Evolutionary conservation across 2,797 vertebrate species (phyloP).

Genomic region (Sebastes diploproa): DNA sequence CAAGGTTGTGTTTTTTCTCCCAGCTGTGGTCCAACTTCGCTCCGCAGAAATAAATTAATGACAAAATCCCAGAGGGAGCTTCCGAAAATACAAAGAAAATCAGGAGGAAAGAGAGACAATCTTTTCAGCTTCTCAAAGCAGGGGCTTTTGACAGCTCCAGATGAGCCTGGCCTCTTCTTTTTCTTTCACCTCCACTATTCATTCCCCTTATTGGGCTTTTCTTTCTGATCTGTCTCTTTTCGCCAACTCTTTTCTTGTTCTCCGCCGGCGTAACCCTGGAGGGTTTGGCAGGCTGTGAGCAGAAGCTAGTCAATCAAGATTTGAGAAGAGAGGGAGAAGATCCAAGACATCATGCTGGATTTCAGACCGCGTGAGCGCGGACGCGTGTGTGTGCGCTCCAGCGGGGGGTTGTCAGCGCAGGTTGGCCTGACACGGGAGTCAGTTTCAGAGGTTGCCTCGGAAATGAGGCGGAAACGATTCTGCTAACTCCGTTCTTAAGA

Average conservation of each 20-base stretch:
- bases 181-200: constrained; percentile 56
- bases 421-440: constrained; percentile 72
- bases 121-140: constrained; percentile 42
- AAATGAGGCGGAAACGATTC: constrained; percentile 73
- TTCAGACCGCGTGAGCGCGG: neutral
- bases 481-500: constrained; percentile 59
- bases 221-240: constrained; percentile 55
- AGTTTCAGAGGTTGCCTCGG: constrained; percentile 71
- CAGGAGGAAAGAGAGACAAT: neutral
- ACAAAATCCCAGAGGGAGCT: constrained; percentile 45
- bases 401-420: constrained; percentile 72
- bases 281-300: constrained; percentile 60
- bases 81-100: constrained; percentile 22
- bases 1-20: constrained; percentile 38
- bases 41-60: constrained; percentile 53
- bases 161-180: constrained; percentile 45
- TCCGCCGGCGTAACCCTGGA: constrained; percentile 46
- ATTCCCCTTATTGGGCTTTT: constrained; percentile 53
- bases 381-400: neutral
- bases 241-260: constrained; percentile 44
- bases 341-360: constrained; percentile 55
- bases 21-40: constrained; percentile 24
- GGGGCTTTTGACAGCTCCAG: constrained; percentile 55
- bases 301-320: constrained; percentile 69
- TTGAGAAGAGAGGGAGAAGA: constrained; percentile 59